Evolutionary conservation across 1,140 invertebrate genomes (phyloP).

Genomic region (Caenorhabditis latens): DNA sequence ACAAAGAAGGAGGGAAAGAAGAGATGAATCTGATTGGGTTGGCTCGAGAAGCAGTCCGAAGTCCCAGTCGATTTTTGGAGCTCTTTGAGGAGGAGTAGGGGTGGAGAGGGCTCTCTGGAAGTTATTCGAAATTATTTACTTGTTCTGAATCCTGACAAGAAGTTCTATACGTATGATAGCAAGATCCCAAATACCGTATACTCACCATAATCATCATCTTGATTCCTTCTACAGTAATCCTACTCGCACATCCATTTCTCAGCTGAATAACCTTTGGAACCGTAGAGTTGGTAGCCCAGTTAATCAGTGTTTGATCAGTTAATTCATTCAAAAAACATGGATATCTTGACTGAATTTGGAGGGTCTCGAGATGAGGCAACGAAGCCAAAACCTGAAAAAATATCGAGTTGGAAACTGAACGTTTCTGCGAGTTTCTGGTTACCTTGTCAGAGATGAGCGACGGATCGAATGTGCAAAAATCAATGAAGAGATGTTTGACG

Average conservation of each 20-base stretch:
- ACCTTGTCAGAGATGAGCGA: slow-evolving; percentile 44
- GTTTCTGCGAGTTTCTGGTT: not conserved
- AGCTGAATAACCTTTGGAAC: slow-evolving; percentile 1
- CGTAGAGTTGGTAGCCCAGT: not conserved
- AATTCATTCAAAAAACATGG: slow-evolving; percentile 23
- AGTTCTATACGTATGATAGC: too few species aligned
- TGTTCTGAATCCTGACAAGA: too few species aligned
- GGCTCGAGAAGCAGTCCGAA: slow-evolving; percentile 20
- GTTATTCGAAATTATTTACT: too few species aligned
- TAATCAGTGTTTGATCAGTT: slow-evolving; percentile 19
- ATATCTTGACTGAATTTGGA: slow-evolving; percentile 43
- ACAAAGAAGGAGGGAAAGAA: not conserved
- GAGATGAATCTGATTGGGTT: not conserved
- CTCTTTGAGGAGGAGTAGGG: not conserved
- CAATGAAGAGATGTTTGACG: slow-evolving; percentile 30
- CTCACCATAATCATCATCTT: not conserved
- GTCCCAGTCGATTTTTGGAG: slow-evolving; percentile 18
- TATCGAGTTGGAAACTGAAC: not conserved
- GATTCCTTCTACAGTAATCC: slow-evolving; percentile 31
- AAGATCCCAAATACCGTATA: not conserved
- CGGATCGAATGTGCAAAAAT: slow-evolving; percentile 43
- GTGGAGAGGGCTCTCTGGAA: slow-evolving; percentile 6
- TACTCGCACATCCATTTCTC: slow-evolving; percentile 14
- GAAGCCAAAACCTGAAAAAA: slow-evolving; percentile 20
- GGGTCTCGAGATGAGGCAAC: not conserved